phyloP scores from a whole-genome alignment of 2,113 vertebrate genomes.

The Galemys pyrenaicus region DNA sequence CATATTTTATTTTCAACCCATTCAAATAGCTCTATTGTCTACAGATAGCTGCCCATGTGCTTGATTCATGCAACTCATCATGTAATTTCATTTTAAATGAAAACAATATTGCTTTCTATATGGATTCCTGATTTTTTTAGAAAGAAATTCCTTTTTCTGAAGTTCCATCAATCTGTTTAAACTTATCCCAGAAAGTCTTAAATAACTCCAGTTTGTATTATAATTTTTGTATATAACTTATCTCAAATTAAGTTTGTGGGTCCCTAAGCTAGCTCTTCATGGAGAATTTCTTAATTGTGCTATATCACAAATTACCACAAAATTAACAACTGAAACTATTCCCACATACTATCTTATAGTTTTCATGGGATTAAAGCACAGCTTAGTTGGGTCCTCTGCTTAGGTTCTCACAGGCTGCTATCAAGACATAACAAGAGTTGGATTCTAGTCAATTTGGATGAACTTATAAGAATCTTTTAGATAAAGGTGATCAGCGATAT shows the following conservation, averaged over 20 bases:
- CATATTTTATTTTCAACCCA: not conserved
- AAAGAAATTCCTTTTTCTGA: not conserved
- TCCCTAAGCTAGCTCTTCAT: not conserved
- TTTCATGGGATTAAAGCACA: not conserved
- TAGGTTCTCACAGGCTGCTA: not conserved
- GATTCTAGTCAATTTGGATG: not conserved
- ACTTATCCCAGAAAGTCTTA: not conserved
- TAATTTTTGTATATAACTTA: not conserved
- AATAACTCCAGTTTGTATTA: not conserved
- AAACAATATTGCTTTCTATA: not conserved
- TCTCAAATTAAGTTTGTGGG: not conserved
- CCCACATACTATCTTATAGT: not conserved
- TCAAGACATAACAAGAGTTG: not conserved
- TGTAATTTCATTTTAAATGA: not conserved
- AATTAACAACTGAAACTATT: not conserved
- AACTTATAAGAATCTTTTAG: not conserved
- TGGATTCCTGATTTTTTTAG: not conserved
- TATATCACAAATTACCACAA: not conserved
- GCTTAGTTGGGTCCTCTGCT: not conserved
- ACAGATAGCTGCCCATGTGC: too few relatives aligned
- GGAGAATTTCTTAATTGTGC: not conserved
- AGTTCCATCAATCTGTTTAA: not conserved
- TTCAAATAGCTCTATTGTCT: not conserved
- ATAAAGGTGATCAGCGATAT: not conserved
- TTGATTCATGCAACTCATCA: too few relatives aligned